phyloP scores from a whole-genome alignment of 2,888 invertebrate species.

The Volucella inanis region DNA sequence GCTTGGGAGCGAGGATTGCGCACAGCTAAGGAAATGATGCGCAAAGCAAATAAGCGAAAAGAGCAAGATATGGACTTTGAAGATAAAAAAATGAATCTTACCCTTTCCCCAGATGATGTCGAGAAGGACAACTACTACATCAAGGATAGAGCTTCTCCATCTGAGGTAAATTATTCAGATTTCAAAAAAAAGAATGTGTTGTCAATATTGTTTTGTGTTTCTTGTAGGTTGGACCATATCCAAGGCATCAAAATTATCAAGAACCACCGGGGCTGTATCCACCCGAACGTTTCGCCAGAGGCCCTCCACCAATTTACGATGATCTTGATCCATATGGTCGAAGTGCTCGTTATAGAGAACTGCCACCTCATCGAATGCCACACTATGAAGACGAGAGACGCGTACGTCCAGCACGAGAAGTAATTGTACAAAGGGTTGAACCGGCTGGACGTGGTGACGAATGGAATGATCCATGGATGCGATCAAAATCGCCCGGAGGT shows the following conservation, averaged over 20 bases:
- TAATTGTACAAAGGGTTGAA: constrained; percentile 89
- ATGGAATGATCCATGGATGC: constrained; percentile 98
- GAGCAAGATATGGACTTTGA: constrained; percentile 98
- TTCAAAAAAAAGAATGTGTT: not conserved
- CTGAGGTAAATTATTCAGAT: constrained; percentile 76
- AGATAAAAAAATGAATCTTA: constrained; percentile 96
- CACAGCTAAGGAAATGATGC: constrained; percentile 96
- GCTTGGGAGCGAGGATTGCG: constrained; percentile 98
- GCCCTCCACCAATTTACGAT: constrained; percentile 80
- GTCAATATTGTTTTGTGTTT: not conserved
- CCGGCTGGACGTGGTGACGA: constrained; percentile 88
- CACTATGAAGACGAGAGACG: constrained; percentile 85
- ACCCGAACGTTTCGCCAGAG: constrained; percentile 79
- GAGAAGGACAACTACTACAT: constrained; percentile 89
- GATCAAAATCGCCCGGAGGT: constrained; percentile 87
- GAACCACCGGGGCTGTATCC: constrained; percentile 79
- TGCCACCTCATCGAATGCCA: constrained; percentile 85
- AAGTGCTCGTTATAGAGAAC: constrained; percentile 84
- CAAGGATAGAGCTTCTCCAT: constrained; percentile 87
- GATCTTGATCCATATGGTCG: constrained; percentile 83
- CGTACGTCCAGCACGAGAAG: constrained; percentile 88
- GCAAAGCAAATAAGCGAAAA: constrained; percentile 95
- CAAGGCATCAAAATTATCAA: constrained; percentile 77
- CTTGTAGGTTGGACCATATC: constrained; percentile 73
- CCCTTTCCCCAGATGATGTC: constrained; percentile 88